Percentiles rank a stretch among this genome's conserved stretches.
Evolutionary conservation across 2,113 vertebrate species (phyloP).

Genomic region (Paramisgurnus dabryanus): DNA sequence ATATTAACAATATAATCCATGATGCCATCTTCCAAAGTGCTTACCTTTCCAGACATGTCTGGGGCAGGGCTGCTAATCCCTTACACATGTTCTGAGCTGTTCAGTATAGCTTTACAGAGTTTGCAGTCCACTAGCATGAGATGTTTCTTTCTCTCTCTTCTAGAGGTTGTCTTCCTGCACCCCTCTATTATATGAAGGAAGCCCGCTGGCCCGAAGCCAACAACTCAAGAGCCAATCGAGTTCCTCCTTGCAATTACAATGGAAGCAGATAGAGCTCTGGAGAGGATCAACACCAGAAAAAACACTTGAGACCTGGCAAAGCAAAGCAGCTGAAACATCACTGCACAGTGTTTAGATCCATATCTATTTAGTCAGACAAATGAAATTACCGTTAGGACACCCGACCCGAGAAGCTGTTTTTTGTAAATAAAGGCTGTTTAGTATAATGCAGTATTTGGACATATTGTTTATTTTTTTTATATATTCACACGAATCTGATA

Average conservation of each 20-base stretch:
- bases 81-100: conserved; percentile 73
- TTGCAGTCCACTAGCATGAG: conserved; percentile 45
- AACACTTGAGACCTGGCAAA: conserved; percentile 21
- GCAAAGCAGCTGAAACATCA: neutral
- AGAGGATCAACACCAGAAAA: conserved; percentile 39
- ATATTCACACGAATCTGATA: no score
- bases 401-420: no score
- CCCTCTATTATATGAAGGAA: conserved; percentile 67
- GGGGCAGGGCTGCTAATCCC: conserved; percentile 80
- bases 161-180: conserved; percentile 63
- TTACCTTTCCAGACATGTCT: conserved; percentile 78
- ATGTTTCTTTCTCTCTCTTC: conserved; percentile 56
- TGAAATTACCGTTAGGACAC: no score
- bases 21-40: conserved; percentile 32
- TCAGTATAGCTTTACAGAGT: conserved; percentile 45
- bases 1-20: neutral
- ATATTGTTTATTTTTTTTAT: no score
- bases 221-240: conserved; percentile 72
- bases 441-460: no score
- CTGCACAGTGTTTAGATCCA: neutral
- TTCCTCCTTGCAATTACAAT: conserved; percentile 57
- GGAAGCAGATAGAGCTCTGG: conserved; percentile 35
- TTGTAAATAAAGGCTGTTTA: no score
- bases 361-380: conserved; percentile 5
- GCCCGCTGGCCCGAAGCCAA: conserved; percentile 69